These are phyloP conservation scores for Prunella strophiata DNA, from an alignment of 2,797 vertebrate species.

Conservation along the genomic window DNA sequence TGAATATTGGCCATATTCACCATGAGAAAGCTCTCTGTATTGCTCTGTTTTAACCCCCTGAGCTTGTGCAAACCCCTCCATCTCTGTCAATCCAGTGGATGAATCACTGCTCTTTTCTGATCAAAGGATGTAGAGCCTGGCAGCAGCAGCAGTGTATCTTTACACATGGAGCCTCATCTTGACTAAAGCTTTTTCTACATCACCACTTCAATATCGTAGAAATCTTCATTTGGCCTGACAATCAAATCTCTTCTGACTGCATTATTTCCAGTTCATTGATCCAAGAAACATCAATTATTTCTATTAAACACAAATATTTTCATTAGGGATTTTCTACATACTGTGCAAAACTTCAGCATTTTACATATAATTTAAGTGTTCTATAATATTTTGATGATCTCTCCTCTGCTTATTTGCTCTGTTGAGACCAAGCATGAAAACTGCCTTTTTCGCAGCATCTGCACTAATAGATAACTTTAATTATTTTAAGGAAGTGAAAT, in stretches of 20 bases:
- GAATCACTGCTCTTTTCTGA: not conserved
- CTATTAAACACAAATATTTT: not conserved
- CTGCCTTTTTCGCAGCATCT: conserved; percentile 3
- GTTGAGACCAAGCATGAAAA: not conserved
- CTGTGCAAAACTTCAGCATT: not conserved
- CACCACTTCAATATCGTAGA: not conserved
- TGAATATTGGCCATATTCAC: not conserved
- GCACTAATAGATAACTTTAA: not conserved
- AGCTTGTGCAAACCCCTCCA: not conserved
- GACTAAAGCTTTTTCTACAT: not conserved
- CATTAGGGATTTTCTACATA: not conserved
- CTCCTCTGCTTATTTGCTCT: not conserved
- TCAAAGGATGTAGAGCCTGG: not conserved
- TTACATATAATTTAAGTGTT: not conserved
- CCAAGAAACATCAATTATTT: not conserved
- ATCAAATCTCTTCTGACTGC: not conserved
- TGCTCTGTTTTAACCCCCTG: not conserved
- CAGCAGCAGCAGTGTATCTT: rapidly evolving
- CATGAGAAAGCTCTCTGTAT: not conserved
- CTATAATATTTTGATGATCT: not conserved
- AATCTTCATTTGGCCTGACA: not conserved
- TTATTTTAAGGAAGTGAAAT: conserved; percentile 38
- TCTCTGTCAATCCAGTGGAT: not conserved
- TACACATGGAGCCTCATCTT: not conserved
- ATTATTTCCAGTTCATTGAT: not conserved